Percentiles rank a stretch among this genome's conserved stretches.
Conservation (phyloP, 2,888 invertebrate species). For the Eupithecia exiguata region DNA sequence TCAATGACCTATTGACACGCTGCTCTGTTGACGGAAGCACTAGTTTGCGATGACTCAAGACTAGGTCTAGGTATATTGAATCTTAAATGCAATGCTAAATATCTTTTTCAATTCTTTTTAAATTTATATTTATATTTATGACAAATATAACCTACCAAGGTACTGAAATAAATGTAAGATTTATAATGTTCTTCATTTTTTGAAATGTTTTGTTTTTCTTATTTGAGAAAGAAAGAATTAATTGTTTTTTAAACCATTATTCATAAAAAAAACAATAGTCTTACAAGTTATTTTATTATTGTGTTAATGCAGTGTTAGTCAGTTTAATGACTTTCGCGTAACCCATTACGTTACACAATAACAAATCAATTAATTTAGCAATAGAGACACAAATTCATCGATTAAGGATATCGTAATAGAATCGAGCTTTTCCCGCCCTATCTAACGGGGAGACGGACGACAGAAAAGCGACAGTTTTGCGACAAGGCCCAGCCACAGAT, state of each 20-base stretch:
- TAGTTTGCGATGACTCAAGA: slow-evolving; percentile 18
- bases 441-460: slow-evolving; percentile 33
- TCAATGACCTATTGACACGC: slow-evolving; percentile 58
- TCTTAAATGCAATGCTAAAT: background rate
- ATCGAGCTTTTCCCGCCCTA: slow-evolving; percentile 21
- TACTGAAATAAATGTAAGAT: background rate
- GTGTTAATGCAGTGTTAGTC: background rate
- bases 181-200: no score
- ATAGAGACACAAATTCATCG: background rate
- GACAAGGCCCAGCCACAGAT: slow-evolving; percentile 39
- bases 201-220: background rate
- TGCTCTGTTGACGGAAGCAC: slow-evolving; percentile 64
- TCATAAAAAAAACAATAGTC: no score
- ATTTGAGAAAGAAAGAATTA: no score
- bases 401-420: background rate
- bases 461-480: slow-evolving; percentile 79
- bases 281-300: background rate
- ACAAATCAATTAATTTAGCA: background rate
- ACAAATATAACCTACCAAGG: background rate
- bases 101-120: background rate
- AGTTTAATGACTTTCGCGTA: background rate
- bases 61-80: slow-evolving; percentile 60
- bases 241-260: no score
- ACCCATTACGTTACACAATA: background rate
- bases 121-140: background rate